phyloP scores from a whole-genome alignment of 1,140 invertebrate genomes.

The Cecropterus lyciades region DNA sequence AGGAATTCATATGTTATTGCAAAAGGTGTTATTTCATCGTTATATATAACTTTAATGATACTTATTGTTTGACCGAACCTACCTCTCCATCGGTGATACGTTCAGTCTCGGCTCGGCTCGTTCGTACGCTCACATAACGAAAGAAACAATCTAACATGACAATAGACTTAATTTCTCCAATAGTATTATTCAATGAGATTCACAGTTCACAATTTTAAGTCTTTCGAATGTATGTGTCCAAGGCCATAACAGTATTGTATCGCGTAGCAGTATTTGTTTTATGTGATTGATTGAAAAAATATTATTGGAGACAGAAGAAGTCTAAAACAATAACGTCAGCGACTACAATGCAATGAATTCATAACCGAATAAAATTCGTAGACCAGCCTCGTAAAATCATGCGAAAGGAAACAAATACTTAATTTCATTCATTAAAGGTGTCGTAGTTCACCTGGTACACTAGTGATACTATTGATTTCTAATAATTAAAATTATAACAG shows the following conservation, averaged over 20 bases:
- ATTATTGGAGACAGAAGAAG: slow-evolving; percentile 67
- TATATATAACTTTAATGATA: slow-evolving; percentile 41
- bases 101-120: slow-evolving; percentile 74
- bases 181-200: slow-evolving; percentile 62
- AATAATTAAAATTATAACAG: slow-evolving; percentile 5
- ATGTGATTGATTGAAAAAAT: slow-evolving; percentile 52
- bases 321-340: slow-evolving; percentile 39
- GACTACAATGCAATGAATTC: slow-evolving; percentile 42
- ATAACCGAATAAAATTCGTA: slow-evolving; percentile 25
- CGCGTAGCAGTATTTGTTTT: not conserved
- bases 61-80: slow-evolving; percentile 74
- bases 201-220: not conserved
- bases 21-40: slow-evolving; percentile 34
- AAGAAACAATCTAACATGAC: slow-evolving; percentile 84
- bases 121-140: slow-evolving; percentile 76
- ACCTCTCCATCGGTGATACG: slow-evolving; percentile 75
- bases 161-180: slow-evolving; percentile 81
- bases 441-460: not conserved
- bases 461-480: slow-evolving; percentile 25
- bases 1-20: slow-evolving; percentile 63
- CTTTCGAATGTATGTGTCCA: not conserved
- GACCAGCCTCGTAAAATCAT: slow-evolving; percentile 10
- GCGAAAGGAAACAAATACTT: slow-evolving; percentile 4
- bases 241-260: not conserved
- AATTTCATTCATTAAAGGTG: slow-evolving; percentile 7